Conservation (phyloP, 1,140 invertebrate genomes). For the Brachionus angularis region DNA sequence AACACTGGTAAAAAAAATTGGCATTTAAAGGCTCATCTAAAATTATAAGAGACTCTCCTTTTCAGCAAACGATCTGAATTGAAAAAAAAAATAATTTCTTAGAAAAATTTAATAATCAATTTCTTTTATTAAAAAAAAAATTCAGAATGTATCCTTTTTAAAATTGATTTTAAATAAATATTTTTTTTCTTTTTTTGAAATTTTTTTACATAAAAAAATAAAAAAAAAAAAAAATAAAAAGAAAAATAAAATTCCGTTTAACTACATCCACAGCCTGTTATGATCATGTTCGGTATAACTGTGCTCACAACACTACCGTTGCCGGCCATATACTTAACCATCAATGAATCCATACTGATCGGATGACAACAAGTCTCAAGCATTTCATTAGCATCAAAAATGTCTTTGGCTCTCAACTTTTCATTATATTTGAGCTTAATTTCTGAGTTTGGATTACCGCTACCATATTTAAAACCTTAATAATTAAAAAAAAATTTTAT, state of each 20-base stretch:
- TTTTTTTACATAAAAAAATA: not conserved
- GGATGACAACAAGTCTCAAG: constrained; percentile 42
- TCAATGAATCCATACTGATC: constrained; percentile 29
- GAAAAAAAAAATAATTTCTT: no score
- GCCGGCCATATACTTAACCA: not conserved
- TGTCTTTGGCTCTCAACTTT: not conserved
- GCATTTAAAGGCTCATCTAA: no score
- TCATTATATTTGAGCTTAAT: constrained; percentile 19
- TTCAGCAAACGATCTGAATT: no score
- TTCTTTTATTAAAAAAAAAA: no score
- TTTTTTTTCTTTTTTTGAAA: no score
- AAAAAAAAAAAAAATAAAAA: constrained; percentile 9
- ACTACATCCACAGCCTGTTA: constrained; percentile 41
- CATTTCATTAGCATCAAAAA: constrained; percentile 21
- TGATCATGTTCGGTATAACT: constrained; percentile 23
- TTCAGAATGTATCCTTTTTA: no score
- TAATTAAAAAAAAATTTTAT: not conserved
- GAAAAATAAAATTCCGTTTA: constrained; percentile 12
- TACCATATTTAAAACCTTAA: constrained; percentile 36
- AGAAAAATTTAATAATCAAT: no score
- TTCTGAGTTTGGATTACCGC: not conserved
- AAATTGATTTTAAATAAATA: no score
- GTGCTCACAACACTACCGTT: not conserved
- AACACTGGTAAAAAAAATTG: no score
- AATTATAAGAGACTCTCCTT: no score